Evolutionary conservation across 1,140 invertebrate species (phyloP).

Genomic region (Thaumetopoea pityocampa): DNA sequence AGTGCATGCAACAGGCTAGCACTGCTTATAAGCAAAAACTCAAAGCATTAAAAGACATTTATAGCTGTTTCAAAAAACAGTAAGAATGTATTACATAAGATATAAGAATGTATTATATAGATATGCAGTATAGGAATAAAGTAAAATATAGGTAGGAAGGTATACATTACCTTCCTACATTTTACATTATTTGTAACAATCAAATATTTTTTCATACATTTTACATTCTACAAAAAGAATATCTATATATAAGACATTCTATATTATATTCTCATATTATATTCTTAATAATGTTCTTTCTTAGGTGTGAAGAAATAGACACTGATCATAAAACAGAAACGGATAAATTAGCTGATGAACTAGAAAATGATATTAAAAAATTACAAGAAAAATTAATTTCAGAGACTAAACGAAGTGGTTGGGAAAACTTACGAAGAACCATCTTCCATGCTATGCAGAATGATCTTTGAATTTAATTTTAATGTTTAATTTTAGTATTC

Average conservation of each 20-base stretch:
- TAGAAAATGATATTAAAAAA: constrained; percentile 48
- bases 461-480: constrained; percentile 36
- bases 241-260: no score
- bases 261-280: constrained; percentile 8
- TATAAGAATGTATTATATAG: no score
- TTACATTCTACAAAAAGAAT: no score
- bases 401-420: constrained; percentile 49
- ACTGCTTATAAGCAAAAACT: constrained; percentile 50
- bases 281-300: constrained; percentile 12
- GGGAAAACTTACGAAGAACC: constrained; percentile 47
- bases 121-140: no score
- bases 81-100: constrained; percentile 21
- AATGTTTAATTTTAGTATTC: constrained; percentile 10
- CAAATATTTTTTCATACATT: constrained; percentile 7
- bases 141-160: no score
- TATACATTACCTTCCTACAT: no score
- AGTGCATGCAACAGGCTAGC: constrained; percentile 51
- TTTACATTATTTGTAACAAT: background rate
- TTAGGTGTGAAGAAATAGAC: constrained; percentile 47
- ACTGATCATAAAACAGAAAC: constrained; percentile 40
- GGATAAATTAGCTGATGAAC: constrained; percentile 41
- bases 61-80: constrained; percentile 49
- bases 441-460: constrained; percentile 54
- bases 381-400: constrained; percentile 50
- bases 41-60: constrained; percentile 44